Evolutionary conservation across 2,113 vertebrate species (phyloP).

Genomic region (Myrmecophaga tridactyla): DNA sequence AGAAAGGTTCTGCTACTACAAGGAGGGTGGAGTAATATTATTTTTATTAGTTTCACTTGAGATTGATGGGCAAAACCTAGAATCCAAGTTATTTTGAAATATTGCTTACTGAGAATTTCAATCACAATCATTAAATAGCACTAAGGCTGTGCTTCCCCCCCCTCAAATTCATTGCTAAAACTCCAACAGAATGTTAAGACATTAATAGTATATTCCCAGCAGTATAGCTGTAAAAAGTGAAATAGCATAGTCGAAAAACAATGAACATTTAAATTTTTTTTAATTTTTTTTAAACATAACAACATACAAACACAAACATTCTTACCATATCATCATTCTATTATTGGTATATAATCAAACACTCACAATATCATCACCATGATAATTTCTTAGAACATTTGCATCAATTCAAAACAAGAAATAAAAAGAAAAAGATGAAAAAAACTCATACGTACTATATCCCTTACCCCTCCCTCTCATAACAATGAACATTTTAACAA

Average conservation of each 20-base stretch:
- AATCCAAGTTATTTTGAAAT: background rate
- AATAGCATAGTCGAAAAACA: background rate
- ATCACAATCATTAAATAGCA: background rate
- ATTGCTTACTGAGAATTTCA: background rate
- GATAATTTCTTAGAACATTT: no score
- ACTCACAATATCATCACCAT: no score
- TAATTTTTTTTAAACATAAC: no score
- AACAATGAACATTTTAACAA: background rate
- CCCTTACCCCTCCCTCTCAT: no score
- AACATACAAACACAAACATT: no score
- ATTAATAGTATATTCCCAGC: background rate
- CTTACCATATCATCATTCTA: no score
- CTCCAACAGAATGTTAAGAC: background rate
- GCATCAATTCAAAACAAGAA: no score
- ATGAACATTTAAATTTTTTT: background rate
- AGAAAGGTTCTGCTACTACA: background rate
- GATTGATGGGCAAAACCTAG: background rate
- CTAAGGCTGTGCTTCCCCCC: background rate
- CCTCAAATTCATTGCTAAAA: background rate
- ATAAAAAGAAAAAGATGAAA: no score
- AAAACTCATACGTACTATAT: no score
- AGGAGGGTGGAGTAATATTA: background rate
- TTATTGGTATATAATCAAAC: no score
- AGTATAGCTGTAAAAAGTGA: background rate
- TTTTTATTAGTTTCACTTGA: background rate